Conservation (phyloP, 1,140 invertebrate species). For the Drosophila biarmipes region DNA sequence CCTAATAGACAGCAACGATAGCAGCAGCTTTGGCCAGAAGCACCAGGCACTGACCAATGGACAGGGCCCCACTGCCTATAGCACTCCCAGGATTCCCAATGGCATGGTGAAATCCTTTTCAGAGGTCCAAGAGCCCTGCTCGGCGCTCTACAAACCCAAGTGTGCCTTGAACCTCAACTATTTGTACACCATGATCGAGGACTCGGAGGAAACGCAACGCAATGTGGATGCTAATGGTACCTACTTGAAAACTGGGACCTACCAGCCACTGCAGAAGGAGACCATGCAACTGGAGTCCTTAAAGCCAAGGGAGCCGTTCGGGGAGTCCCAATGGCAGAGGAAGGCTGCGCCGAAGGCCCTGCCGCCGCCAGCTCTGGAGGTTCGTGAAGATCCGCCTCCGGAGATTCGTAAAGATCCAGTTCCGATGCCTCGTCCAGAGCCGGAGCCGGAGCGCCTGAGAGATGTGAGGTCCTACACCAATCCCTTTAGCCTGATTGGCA, state of each 20-base stretch:
- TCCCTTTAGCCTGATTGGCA: slow-evolving; percentile 23
- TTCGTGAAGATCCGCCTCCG: not conserved
- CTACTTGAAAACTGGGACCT: slow-evolving; percentile 79
- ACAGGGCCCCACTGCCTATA: slow-evolving; percentile 5
- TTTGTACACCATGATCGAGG: slow-evolving; percentile 78
- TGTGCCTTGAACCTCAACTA: slow-evolving; percentile 56
- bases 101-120: not conserved
- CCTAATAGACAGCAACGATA: slow-evolving; percentile 22
- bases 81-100: slow-evolving; percentile 4
- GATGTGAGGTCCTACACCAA: slow-evolving; percentile 29
- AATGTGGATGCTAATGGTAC: slow-evolving; percentile 75
- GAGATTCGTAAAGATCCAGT: not conserved
- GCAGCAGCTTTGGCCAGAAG: not conserved
- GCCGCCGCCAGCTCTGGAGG: not conserved
- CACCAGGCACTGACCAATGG: not conserved
- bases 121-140: not conserved
- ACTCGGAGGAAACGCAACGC: slow-evolving; percentile 79
- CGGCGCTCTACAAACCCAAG: slow-evolving; percentile 8
- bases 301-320: not conserved
- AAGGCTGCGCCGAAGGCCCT: not conserved
- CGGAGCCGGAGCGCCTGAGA: not conserved
- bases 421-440: not conserved
- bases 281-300: slow-evolving; percentile 9
- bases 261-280: slow-evolving; percentile 74
- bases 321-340: slow-evolving; percentile 4